Evolutionary conservation across 2,797 vertebrate species (phyloP).

Genomic region (Anguilla marmorata): DNA sequence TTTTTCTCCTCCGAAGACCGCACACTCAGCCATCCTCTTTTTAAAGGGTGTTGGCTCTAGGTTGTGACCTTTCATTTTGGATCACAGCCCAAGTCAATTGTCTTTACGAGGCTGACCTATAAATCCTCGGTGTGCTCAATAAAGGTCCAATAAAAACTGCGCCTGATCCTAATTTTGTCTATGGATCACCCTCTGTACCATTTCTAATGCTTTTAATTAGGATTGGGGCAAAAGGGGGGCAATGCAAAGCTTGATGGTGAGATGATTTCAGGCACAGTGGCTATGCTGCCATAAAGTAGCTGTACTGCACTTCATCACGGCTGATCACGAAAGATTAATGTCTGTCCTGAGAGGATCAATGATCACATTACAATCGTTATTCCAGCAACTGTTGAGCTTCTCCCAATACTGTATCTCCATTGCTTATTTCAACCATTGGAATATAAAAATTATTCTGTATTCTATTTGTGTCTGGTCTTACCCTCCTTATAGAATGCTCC

Average conservation of each 20-base stretch:
- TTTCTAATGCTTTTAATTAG: slow-evolving; percentile 4
- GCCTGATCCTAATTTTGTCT: not conserved
- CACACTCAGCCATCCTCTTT: slow-evolving; percentile 13
- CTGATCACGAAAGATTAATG: slow-evolving; percentile 11
- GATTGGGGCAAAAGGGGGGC: not conserved
- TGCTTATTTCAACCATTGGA: not conserved
- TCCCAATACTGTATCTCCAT: not conserved
- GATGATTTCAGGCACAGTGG: not conserved
- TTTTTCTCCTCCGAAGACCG: not conserved
- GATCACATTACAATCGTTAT: not conserved
- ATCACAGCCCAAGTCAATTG: not conserved
- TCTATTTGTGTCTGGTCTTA: not conserved
- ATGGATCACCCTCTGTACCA: not conserved
- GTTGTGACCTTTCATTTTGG: not conserved
- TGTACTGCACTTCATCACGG: not conserved
- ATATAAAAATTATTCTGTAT: not conserved
- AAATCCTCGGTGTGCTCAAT: not conserved
- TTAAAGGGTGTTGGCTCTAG: not conserved
- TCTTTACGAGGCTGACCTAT: not conserved
- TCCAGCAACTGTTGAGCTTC: not conserved
- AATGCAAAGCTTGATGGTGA: not conserved
- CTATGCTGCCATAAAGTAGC: not conserved
- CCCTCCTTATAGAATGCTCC: not conserved
- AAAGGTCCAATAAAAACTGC: slow-evolving; percentile 3
- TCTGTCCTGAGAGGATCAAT: not conserved